These are phyloP conservation scores for Boleophthalmus pectinirostris DNA, from an alignment of 2,113 vertebrate species.

Conservation along the genomic window DNA sequence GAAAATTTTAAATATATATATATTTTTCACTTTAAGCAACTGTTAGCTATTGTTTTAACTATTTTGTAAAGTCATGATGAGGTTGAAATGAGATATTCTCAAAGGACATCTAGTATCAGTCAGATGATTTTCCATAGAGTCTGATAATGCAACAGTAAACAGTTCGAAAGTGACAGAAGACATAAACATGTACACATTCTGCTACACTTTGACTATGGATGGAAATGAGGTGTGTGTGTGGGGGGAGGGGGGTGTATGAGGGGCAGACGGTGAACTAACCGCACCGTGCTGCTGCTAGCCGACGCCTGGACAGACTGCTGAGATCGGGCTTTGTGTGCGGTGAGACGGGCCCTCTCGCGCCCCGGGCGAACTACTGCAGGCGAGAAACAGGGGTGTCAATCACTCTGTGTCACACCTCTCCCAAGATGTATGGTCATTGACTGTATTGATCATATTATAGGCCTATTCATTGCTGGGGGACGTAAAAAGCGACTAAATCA, in stretches of 20 bases:
- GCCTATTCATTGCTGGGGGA: conserved; percentile 60
- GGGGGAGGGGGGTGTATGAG: conserved; percentile 25
- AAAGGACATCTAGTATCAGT: conserved; percentile 8
- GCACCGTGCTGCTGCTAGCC: conserved; percentile 81
- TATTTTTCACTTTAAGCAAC: neutral
- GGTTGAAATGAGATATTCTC: conserved; percentile 24
- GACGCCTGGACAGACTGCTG: conserved; percentile 75
- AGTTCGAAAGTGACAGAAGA: neutral
- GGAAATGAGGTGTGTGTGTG: conserved; percentile 12
- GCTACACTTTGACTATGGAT: conserved; percentile 11
- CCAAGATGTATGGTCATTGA: conserved; percentile 70
- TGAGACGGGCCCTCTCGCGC: conserved; percentile 80
- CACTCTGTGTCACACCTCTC: conserved; percentile 74
- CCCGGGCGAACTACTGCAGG: conserved; percentile 79
- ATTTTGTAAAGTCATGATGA: neutral
- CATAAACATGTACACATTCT: neutral
- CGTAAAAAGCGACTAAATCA: conserved; percentile 42
- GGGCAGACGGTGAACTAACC: conserved; percentile 80
- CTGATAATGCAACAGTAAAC: conserved; percentile 7
- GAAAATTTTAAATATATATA: neutral
- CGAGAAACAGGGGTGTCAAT: conserved; percentile 80
- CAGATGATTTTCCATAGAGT: conserved; percentile 18
- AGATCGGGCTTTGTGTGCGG: conserved; percentile 80
- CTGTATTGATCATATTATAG: conserved; percentile 70
- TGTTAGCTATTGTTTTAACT: neutral